Percentiles rank a stretch among this genome's conserved stretches.
These are phyloP conservation scores for Zenarchopterus dispar DNA, from an alignment of 2,797 vertebrate species.

Conservation along the genomic window DNA sequence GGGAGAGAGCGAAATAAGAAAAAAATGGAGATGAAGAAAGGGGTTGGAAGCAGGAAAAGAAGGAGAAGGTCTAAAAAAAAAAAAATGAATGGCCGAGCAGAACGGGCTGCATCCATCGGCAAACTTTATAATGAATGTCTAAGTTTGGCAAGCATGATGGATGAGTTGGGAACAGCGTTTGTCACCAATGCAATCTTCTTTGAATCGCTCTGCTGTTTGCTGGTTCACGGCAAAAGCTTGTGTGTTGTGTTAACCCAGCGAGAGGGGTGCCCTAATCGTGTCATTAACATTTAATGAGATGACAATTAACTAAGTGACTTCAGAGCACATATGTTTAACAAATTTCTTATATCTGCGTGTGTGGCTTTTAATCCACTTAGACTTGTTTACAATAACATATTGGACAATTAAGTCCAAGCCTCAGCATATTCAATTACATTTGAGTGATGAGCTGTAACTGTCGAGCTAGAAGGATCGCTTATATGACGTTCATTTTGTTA, in stretches of 20 bases:
- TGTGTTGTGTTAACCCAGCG: conserved; percentile 56
- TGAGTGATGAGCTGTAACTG: conserved; percentile 51
- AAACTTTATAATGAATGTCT: conserved; percentile 85
- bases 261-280: conserved; percentile 58
- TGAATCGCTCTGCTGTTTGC: conserved; percentile 72
- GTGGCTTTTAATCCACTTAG: conserved; percentile 72
- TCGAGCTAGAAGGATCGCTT: conserved; percentile 34
- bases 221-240: conserved; percentile 46
- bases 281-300: conserved; percentile 76
- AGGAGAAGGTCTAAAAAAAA: conserved; percentile 39
- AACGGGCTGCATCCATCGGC: conserved; percentile 77
- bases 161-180: conserved; percentile 81
- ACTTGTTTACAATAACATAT: conserved; percentile 70
- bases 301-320: conserved; percentile 68
- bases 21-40: conserved; percentile 50
- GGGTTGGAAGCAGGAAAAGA: conserved; percentile 27
- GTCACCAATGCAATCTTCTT: conserved; percentile 81
- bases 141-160: conserved; percentile 83
- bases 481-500: conserved; percentile 19
- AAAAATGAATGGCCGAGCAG: conserved; percentile 79
- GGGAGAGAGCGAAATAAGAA: conserved; percentile 29
- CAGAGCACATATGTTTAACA: conserved; percentile 47
- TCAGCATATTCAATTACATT: conserved; percentile 55
- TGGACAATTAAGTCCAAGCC: conserved; percentile 53
- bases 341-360: conserved; percentile 57